Conservation (phyloP, 2,888 invertebrate species). For the Listrodromus nycthemerus region DNA sequence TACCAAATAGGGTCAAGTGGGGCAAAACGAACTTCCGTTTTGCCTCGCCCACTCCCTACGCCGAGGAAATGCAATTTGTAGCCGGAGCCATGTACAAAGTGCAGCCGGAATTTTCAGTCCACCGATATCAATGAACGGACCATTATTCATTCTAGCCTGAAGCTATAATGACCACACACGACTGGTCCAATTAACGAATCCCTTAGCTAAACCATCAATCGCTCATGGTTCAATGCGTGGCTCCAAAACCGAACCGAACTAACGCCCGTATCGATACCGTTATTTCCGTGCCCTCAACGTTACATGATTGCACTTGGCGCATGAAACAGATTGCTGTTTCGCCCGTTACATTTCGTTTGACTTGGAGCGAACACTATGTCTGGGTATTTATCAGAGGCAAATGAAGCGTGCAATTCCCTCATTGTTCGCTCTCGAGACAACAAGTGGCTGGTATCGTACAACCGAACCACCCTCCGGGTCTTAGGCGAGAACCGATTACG, state of each 20-base stretch:
- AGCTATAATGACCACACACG: neutral
- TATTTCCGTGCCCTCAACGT: neutral
- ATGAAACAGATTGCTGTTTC: neutral
- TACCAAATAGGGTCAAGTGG: neutral
- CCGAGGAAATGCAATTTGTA: neutral
- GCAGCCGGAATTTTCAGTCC: neutral
- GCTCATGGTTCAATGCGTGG: neutral
- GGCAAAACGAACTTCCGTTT: neutral
- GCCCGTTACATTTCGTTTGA: neutral
- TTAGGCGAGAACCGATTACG: neutral
- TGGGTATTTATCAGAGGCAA: neutral
- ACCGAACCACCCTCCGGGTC: neutral
- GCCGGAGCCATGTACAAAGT: neutral
- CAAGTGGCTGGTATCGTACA: conserved; percentile 24
- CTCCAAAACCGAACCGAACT: neutral
- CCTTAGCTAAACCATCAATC: neutral
- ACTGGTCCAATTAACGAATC: neutral
- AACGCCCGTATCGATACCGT: neutral
- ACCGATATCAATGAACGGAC: neutral
- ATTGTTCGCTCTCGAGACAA: conserved; percentile 1
- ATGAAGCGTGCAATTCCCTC: neutral
- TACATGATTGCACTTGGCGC: neutral
- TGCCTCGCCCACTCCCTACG: neutral
- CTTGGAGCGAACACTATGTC: neutral
- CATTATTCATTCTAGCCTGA: neutral